Evolutionary conservation across 2,797 vertebrate species (phyloP), one percentile per base, ranked within the genome.

Genomic region (Allobates femoralis): DNA sequence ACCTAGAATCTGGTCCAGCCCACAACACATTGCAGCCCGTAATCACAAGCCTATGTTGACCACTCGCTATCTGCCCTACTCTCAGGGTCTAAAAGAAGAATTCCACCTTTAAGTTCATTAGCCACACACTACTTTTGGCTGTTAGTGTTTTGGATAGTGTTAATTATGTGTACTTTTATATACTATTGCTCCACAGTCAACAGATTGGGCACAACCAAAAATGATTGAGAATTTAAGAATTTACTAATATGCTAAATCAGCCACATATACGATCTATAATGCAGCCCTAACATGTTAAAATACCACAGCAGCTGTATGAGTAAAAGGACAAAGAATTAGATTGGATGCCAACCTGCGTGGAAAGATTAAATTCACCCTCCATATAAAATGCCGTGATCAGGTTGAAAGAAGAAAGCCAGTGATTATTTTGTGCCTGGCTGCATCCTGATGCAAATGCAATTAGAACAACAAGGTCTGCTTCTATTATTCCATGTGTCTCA

Each of bases 401-500:
- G 77, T 60, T 81, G 77, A 74, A 74, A 79, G 84, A 55, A 85
- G 82, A 76, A 81, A 79, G 53, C 74, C 81, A 53, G 50, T 83
- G 81, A 50, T 87, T 83, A 67, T 83, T 83, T 78, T 83, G 34
- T 83, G 75, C 81, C 74, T 69, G 81, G 62, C 64, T 83, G 86
- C 81, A 34, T 58, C 74, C 71, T 87, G 86, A 87, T 83, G 74
- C 55, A 87, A 83, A 87, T 87, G 81, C 55, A 87, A 83, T 87
- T 79, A 83, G 81, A 87, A 87, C 66, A 87, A 79, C 86, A 83
- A 71, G 81, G 41, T 73, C 62, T 71, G 32, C 21, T 79, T 73
- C 74, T 79, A 83, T 78, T 87, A 71, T 79, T 83, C 86, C 74
- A 51, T 79, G 81, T 83, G 51, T 60, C 62, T 71, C 81, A 78